phyloP scores from a whole-genome alignment of 2,113 vertebrate genomes.

The Paradoxurus hermaphroditus region DNA sequence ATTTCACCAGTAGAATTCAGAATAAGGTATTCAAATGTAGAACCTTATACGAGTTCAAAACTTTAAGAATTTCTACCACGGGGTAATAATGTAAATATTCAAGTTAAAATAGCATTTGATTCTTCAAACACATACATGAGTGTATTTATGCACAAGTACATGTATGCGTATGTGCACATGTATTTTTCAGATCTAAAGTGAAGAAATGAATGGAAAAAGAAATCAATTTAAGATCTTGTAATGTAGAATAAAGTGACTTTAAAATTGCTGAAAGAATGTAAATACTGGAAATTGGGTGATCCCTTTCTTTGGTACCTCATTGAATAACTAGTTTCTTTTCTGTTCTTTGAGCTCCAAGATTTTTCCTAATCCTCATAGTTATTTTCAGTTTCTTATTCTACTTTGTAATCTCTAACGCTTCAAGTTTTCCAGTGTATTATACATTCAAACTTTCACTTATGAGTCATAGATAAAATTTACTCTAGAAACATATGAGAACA shows the following conservation, averaged over 20 bases:
- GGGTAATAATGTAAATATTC: neutral
- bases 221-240: neutral
- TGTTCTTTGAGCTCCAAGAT: neutral
- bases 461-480: neutral
- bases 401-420: neutral
- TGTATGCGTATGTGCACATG: neutral
- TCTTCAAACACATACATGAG: neutral
- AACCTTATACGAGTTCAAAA: neutral
- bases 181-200: neutral
- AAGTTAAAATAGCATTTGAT: neutral
- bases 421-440: neutral
- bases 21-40: neutral
- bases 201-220: neutral
- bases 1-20: neutral
- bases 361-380: neutral
- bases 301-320: neutral
- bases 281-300: neutral
- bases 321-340: neutral
- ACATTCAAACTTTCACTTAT: neutral
- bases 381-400: neutral
- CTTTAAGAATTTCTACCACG: neutral
- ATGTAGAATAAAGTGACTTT: neutral
- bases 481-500: neutral
- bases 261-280: neutral
- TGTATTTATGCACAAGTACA: neutral